Conservation (phyloP, 2,888 invertebrate genomes). For the Trissolcus japonicus region DNA sequence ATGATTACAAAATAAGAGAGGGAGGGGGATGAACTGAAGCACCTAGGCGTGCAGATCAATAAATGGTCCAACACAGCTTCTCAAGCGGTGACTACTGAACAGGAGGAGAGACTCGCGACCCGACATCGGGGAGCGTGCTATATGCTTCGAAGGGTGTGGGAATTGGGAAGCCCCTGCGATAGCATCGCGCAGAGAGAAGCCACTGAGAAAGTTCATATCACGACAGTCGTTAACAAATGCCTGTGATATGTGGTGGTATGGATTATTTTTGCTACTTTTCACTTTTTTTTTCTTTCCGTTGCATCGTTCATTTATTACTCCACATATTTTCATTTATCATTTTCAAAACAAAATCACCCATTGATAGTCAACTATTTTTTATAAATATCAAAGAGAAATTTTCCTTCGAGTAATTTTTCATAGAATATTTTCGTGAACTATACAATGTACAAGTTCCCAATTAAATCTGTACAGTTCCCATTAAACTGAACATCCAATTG, state of each 20-base stretch:
- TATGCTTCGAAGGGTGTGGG: constrained; percentile 63
- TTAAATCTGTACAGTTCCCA: too few relatives aligned
- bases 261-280: constrained; percentile 19
- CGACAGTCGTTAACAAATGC: constrained; percentile 65
- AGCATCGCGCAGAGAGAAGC: constrained; percentile 70
- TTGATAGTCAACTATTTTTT: too few relatives aligned
- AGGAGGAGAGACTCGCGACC: constrained; percentile 55
- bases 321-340: constrained; percentile 4
- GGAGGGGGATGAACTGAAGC: constrained; percentile 30
- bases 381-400: too few relatives aligned
- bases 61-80: constrained; percentile 73
- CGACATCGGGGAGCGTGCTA: constrained; percentile 33
- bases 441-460: too few relatives aligned
- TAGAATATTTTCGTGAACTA: too few relatives aligned
- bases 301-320: constrained; percentile 1
- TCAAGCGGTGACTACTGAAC: constrained; percentile 63
- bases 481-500: too few relatives aligned
- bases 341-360: background rate
- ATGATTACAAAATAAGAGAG: background rate
- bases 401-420: too few relatives aligned
- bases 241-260: constrained; percentile 64
- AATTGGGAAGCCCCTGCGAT: constrained; percentile 65
- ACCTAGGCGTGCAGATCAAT: constrained; percentile 45
- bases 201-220: constrained; percentile 68
- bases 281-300: background rate